Evolutionary conservation across 2,113 vertebrate species (phyloP).

Genomic region (Oplegnathus fasciatus): DNA sequence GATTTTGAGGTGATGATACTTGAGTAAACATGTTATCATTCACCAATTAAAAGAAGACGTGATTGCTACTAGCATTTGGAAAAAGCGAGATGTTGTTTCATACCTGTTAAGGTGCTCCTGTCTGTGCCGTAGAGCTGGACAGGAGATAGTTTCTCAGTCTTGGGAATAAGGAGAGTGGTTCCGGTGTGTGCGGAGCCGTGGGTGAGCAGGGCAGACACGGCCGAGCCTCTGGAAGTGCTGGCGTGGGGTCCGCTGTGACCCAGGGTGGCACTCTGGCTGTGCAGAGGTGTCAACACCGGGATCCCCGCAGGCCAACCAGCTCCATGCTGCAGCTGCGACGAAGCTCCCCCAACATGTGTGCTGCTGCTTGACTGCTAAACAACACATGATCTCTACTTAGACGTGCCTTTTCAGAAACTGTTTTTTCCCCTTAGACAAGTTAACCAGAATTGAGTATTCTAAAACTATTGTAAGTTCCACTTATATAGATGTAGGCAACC

Average conservation of each 20-base stretch:
- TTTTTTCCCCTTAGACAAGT: too few relatives aligned
- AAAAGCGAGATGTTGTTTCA: neutral
- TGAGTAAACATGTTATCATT: neutral
- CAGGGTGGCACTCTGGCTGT: slow-evolving; percentile 44
- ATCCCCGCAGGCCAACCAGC: slow-evolving; percentile 58
- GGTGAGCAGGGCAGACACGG: slow-evolving; percentile 69
- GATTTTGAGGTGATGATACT: too few relatives aligned
- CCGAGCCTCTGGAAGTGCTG: slow-evolving; percentile 60
- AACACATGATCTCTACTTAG: slow-evolving; percentile 32
- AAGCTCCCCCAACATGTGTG: slow-evolving; percentile 32
- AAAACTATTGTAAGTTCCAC: neutral
- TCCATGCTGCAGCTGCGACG: slow-evolving; percentile 63
- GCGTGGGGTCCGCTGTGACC: slow-evolving; percentile 43
- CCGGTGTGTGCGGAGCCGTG: slow-evolving; percentile 62
- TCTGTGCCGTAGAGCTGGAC: slow-evolving; percentile 83
- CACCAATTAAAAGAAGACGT: neutral
- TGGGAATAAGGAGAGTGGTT: slow-evolving; percentile 85
- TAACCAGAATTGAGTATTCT: neutral
- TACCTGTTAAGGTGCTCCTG: slow-evolving; percentile 76
- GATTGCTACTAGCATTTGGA: neutral
- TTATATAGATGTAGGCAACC: neutral
- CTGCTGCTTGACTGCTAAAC: slow-evolving; percentile 63
- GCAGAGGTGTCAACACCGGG: slow-evolving; percentile 49
- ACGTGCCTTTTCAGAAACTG: neutral
- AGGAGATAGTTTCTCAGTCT: slow-evolving; percentile 92